These are phyloP conservation scores for Nomada flava DNA, from an alignment of 2,888 invertebrate species.

Conservation along the genomic window DNA sequence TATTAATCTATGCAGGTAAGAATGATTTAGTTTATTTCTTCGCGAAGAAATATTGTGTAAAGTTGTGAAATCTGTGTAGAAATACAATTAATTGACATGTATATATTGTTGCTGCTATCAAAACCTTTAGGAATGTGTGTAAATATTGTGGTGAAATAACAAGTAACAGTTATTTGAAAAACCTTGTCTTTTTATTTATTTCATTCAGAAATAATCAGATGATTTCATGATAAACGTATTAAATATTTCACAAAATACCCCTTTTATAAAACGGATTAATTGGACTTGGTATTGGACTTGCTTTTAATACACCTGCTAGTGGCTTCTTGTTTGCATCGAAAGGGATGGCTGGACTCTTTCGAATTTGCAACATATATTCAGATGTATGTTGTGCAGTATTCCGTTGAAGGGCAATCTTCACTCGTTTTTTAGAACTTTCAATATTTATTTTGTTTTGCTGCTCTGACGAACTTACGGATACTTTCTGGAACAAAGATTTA, in stretches of 20 bases:
- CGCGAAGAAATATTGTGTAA: background rate
- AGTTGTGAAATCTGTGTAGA: background rate
- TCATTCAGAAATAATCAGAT: conserved; percentile 39
- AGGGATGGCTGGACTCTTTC: conserved; percentile 90
- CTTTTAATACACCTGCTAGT: conserved; percentile 90
- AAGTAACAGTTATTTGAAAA: conserved; percentile 13
- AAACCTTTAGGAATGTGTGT: background rate
- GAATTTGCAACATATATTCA: conserved; percentile 90
- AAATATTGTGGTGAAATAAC: background rate
- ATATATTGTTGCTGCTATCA: background rate
- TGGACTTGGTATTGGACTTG: conserved; percentile 88
- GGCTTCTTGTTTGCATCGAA: conserved; percentile 90
- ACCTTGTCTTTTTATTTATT: conserved; percentile 31
- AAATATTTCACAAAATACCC: conserved; percentile 10
- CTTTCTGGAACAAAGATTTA: conserved; percentile 32
- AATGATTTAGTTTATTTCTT: background rate
- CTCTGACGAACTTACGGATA: background rate
- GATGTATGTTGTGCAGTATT: conserved; percentile 90
- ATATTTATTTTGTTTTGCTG: conserved; percentile 25
- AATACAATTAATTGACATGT: background rate
- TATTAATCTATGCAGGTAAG: background rate
- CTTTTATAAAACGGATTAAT: conserved; percentile 91
- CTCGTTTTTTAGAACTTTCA: conserved; percentile 86
- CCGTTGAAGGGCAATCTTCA: conserved; percentile 89
- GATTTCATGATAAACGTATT: background rate